phyloP scores from a whole-genome alignment of 2,797 vertebrate species.

The Valencia hispanica region DNA sequence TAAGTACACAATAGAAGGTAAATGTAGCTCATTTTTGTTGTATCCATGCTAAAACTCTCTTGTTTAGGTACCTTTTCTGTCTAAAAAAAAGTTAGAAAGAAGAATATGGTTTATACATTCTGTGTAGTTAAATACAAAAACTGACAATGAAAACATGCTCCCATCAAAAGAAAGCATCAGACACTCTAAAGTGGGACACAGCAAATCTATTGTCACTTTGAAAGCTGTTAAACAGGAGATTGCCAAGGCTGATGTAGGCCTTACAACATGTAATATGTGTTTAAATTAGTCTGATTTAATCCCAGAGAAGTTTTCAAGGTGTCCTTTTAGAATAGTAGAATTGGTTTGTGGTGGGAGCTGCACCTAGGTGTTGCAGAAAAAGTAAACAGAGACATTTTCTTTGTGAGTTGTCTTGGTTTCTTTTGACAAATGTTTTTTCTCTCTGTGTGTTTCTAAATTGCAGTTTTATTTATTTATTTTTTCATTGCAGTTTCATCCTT shows the following conservation, averaged over 20 bases:
- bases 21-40: neutral
- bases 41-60: neutral
- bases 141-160: slow-evolving; percentile 33
- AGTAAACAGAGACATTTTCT: neutral
- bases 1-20: neutral
- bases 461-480: neutral
- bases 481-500: neutral
- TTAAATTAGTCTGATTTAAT: slow-evolving; percentile 53
- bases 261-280: slow-evolving; percentile 61
- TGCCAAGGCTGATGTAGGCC: slow-evolving; percentile 40
- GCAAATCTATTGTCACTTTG: slow-evolving; percentile 45
- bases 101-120: neutral
- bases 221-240: slow-evolving; percentile 56
- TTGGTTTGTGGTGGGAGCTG: slow-evolving; percentile 23
- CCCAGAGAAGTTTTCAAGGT: slow-evolving; percentile 67
- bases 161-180: slow-evolving; percentile 36
- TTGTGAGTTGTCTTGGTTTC: neutral
- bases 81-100: neutral
- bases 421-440: neutral
- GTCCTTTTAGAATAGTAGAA: slow-evolving; percentile 42
- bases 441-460: neutral
- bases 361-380: slow-evolving; percentile 20
- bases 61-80: neutral
- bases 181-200: slow-evolving; percentile 58
- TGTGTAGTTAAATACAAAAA: neutral